Percentiles rank a stretch among this genome's conserved stretches.
Evolutionary conservation across 2,888 invertebrate species (phyloP).

Genomic region (Darwinula stevensoni): DNA sequence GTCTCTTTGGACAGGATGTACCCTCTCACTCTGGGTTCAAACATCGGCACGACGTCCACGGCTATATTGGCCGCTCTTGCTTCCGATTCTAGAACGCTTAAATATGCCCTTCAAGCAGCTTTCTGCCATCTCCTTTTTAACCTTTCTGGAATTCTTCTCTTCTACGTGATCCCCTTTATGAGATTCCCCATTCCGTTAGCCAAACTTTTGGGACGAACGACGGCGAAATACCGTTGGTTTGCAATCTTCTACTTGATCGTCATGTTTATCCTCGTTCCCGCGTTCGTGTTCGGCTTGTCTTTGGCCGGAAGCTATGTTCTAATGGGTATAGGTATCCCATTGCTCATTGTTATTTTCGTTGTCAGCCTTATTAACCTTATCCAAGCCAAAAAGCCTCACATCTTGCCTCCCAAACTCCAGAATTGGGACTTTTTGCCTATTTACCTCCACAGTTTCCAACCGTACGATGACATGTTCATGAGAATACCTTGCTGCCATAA

Average conservation of each 20-base stretch:
- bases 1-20: conserved; percentile 23
- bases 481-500: too few relatives aligned
- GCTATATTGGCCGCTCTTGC: conserved; percentile 22
- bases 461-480: too few relatives aligned
- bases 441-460: conserved; percentile 17
- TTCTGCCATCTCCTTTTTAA: conserved; percentile 27
- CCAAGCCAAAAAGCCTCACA: conserved; percentile 13
- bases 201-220: conserved; percentile 21
- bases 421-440: conserved; percentile 17
- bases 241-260: conserved; percentile 19
- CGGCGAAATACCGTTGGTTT: conserved; percentile 24
- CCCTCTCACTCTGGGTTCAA: conserved; percentile 24
- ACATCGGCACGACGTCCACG: conserved; percentile 25
- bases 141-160: conserved; percentile 21
- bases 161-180: conserved; percentile 22
- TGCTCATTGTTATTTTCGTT: too few relatives aligned
- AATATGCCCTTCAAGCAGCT: conserved; percentile 18
- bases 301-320: too few relatives aligned
- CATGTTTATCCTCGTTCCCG: conserved; percentile 16
- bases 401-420: conserved; percentile 14
- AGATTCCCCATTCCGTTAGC: conserved; percentile 21
- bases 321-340: too few relatives aligned
- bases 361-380: conserved; percentile 16
- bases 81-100: conserved; percentile 13
- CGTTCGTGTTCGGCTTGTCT: conserved; percentile 14